phyloP scores from a whole-genome alignment of 2,888 invertebrate species.

The Dendrolimus houi region DNA sequence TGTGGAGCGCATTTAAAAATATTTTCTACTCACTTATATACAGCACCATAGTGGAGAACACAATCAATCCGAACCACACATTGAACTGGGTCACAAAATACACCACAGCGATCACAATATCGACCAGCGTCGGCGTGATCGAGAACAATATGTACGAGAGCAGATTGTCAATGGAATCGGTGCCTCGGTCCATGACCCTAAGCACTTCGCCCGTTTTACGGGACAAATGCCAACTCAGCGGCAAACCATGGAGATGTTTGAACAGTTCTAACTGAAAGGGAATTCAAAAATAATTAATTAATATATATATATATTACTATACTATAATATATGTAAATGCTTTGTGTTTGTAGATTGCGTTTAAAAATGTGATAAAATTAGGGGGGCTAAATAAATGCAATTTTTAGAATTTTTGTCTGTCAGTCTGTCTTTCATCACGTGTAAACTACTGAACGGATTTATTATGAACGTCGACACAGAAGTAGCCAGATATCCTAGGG shows the following conservation, averaged over 20 bases:
- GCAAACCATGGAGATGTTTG: conserved; percentile 91
- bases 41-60: conserved; percentile 93
- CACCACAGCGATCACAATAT: conserved; percentile 92
- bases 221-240: conserved; percentile 95
- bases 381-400: no score
- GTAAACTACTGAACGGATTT: no score
- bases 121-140: conserved; percentile 93
- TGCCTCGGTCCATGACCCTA: conserved; percentile 97
- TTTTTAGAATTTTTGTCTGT: no score
- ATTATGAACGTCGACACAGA: no score
- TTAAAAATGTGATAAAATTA: no score
- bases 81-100: conserved; percentile 94
- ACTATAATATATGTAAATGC: no score
- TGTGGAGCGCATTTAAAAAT: not conserved
- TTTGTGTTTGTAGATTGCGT: no score
- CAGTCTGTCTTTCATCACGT: no score
- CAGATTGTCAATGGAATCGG: conserved; percentile 95
- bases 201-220: conserved; percentile 98
- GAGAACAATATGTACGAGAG: conserved; percentile 95
- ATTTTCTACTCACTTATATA: conserved; percentile 86
- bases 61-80: conserved; percentile 95
- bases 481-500: no score
- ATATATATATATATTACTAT: no score
- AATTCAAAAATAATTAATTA: no score
- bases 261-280: conserved; percentile 84